Conservation (phyloP, 2,113 vertebrate genomes). For the Artemisiospiza belli region DNA sequence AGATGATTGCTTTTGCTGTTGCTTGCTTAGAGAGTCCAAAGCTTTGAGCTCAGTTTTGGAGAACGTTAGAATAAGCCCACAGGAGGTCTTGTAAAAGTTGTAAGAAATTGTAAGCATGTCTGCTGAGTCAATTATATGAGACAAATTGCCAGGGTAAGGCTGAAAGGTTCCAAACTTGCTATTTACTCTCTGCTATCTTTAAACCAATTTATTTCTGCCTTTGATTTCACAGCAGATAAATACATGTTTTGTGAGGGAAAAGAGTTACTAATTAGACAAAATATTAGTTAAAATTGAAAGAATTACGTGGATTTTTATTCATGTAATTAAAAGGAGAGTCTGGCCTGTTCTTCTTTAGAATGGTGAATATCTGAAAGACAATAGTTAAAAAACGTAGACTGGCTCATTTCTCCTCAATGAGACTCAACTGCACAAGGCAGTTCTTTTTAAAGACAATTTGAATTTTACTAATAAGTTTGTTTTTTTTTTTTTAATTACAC, state of each 20-base stretch:
- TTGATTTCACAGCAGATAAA: slow-evolving; percentile 32
- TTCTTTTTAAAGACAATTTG: neutral
- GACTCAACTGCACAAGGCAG: neutral
- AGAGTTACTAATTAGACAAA: neutral
- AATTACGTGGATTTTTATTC: neutral
- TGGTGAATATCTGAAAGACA: neutral
- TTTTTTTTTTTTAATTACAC: accelerated
- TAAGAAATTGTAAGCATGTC: slow-evolving; percentile 53
- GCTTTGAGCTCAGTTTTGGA: slow-evolving; percentile 41
- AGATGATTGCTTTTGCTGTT: neutral
- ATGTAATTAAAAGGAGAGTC: neutral
- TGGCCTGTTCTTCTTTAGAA: neutral
- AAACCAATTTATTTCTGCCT: slow-evolving; percentile 18
- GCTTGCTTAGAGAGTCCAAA: neutral
- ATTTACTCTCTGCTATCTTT: slow-evolving; percentile 29
- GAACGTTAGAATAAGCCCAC: slow-evolving; percentile 22
- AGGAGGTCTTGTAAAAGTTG: slow-evolving; percentile 64
- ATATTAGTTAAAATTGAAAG: neutral
- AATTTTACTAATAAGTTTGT: neutral
- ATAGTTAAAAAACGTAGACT: neutral
- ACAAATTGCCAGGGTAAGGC: slow-evolving; percentile 38
- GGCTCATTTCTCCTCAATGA: neutral
- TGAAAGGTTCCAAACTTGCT: slow-evolving; percentile 26
- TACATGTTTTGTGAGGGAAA: neutral
- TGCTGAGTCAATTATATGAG: slow-evolving; percentile 51